Conservation (phyloP, 2,888 invertebrate genomes). For the Agrotis segetum region DNA sequence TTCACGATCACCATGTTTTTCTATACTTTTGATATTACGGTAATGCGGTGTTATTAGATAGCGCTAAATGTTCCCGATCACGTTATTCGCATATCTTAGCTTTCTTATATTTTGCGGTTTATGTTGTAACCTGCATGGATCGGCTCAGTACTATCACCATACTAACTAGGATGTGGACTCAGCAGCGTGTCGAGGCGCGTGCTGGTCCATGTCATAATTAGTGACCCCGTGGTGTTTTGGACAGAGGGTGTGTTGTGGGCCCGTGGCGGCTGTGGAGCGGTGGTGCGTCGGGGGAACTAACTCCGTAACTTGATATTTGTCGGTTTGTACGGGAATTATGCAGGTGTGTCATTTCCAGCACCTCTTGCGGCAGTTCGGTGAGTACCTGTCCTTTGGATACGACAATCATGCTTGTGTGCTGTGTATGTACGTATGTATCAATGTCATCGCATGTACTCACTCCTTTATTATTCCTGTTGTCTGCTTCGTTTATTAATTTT, state of each 20-base stretch:
- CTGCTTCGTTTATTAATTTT: constrained; percentile 65
- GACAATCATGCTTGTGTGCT: constrained; percentile 58
- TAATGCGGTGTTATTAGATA: constrained; percentile 83
- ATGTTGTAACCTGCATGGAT: constrained; percentile 85
- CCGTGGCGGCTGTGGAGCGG: constrained; percentile 76
- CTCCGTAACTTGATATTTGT: constrained; percentile 83
- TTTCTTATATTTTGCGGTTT: constrained; percentile 87
- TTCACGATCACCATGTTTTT: constrained; percentile 70
- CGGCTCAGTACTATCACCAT: constrained; percentile 77
- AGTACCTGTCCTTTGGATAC: constrained; percentile 77
- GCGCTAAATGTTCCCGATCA: constrained; percentile 82
- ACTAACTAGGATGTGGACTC: constrained; percentile 71
- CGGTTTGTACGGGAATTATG: constrained; percentile 87
- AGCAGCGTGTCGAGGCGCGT: constrained; percentile 69
- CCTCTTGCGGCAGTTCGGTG: constrained; percentile 90
- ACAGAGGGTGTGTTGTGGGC: constrained; percentile 88
- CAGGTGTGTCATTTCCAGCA: constrained; percentile 92
- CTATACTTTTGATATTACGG: constrained; percentile 70
- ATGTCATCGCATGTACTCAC: constrained; percentile 59
- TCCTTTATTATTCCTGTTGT: constrained; percentile 46
- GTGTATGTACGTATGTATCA: constrained; percentile 51
- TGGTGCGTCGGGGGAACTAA: constrained; percentile 79
- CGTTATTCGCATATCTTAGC: constrained; percentile 79
- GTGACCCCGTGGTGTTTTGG: constrained; percentile 87
- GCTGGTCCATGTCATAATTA: constrained; percentile 84